These are phyloP conservation scores for Drosophila suzukii DNA, from an alignment of 1,140 invertebrate species.

Conservation along the genomic window DNA sequence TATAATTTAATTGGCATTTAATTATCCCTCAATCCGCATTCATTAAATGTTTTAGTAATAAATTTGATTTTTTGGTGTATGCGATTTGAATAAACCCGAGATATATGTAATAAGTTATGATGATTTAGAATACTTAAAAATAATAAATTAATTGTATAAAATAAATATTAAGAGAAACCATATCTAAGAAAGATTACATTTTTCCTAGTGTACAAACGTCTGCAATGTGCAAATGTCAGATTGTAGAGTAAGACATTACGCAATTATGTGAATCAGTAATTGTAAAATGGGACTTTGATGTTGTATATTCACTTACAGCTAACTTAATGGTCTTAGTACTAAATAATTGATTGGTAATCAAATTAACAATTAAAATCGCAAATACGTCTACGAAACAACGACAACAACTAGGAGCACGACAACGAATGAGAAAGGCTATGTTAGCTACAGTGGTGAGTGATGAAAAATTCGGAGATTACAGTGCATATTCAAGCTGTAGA, in stretches of 20 bases:
- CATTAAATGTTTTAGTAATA: background rate
- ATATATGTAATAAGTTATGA: background rate
- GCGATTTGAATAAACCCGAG: no score
- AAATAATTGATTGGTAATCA: background rate
- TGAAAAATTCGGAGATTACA: constrained; percentile 6
- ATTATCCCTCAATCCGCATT: constrained; percentile 22
- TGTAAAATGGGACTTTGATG: background rate
- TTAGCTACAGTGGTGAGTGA: constrained; percentile 27
- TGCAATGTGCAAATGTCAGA: background rate
- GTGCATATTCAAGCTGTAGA: background rate
- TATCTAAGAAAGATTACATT: background rate
- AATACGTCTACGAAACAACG: constrained; percentile 28
- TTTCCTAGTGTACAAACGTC: background rate
- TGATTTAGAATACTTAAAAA: background rate
- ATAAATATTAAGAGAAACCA: background rate
- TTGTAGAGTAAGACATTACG: background rate
- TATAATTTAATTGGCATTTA: constrained; percentile 40
- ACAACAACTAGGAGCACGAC: constrained; percentile 51
- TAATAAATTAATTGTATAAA: background rate
- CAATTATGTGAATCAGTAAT: constrained; percentile 5
- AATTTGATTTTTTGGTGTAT: background rate
- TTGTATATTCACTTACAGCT: constrained; percentile 15
- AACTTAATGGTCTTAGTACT: constrained; percentile 18
- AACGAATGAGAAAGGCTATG: constrained; percentile 47
- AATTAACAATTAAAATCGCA: constrained; percentile 6